These are phyloP conservation scores for Philereme transversata DNA, from an alignment of 2,888 invertebrate genomes.

Conservation along the genomic window DNA sequence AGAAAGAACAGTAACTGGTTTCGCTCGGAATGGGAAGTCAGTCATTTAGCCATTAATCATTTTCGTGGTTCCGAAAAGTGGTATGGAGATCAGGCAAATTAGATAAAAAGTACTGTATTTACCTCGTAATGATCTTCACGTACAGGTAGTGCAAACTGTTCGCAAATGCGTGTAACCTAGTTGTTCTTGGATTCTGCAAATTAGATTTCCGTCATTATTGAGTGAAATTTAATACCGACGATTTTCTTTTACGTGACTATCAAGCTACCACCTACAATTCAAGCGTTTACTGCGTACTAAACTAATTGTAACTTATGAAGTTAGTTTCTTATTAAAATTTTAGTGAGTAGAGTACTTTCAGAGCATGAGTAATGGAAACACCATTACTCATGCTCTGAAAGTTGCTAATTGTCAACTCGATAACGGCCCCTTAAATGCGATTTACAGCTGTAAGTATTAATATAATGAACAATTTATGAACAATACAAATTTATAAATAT, in stretches of 20 bases:
- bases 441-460: no score
- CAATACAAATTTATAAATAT: no score
- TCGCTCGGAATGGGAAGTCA: conserved; percentile 24
- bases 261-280: conserved; percentile 6
- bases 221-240: conserved; percentile 31
- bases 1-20: conserved; percentile 27
- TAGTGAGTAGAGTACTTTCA: no score
- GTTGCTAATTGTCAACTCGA: no score
- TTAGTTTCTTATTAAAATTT: no score
- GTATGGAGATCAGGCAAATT: conserved; percentile 32
- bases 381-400: no score
- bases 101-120: conserved; percentile 32
- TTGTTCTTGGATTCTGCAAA: conserved; percentile 30
- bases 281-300: conserved; percentile 7
- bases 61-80: conserved; percentile 30
- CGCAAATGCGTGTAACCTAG: conserved; percentile 32
- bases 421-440: no score
- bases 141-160: conserved; percentile 30
- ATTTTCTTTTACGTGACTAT: conserved; percentile 24
- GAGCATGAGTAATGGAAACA: no score
- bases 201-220: conserved; percentile 37
- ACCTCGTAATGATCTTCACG: conserved; percentile 31
- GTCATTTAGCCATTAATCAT: conserved; percentile 36
- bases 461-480: no score
- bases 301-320: conserved; percentile 6